These are phyloP conservation scores for Sclerodermus sp. DNA, from an alignment of 2,888 invertebrate genomes.

Conservation along the genomic window DNA sequence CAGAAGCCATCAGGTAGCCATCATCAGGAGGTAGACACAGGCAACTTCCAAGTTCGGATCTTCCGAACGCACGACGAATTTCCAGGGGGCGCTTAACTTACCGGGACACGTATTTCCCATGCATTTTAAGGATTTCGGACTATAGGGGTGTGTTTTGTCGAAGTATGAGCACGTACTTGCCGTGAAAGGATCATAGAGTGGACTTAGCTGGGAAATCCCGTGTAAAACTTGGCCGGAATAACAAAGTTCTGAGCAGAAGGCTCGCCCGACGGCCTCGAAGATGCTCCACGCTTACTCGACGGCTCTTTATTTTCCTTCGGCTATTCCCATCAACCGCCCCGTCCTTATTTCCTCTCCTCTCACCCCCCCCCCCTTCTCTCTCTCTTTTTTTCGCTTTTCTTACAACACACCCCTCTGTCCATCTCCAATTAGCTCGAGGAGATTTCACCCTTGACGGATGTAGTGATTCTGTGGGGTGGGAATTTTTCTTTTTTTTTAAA, in stretches of 20 bases:
- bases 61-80: constrained; percentile 41
- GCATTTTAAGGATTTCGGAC: constrained; percentile 52
- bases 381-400: no score
- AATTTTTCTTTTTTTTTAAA: no score
- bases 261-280: constrained; percentile 6
- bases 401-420: no score
- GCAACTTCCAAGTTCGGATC: no score
- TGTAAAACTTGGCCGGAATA: constrained; percentile 55
- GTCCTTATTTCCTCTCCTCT: neutral
- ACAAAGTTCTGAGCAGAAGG: constrained; percentile 38
- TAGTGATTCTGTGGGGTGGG: no score
- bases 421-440: no score
- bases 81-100: constrained; percentile 38
- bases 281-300: neutral
- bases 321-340: no score
- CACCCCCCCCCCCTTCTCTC: neutral
- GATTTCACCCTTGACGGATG: no score
- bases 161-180: constrained; percentile 56
- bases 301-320: constrained; percentile 6
- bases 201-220: constrained; percentile 54
- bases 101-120: constrained; percentile 51
- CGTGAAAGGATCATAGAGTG: constrained; percentile 56
- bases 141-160: constrained; percentile 47
- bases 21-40: no score
- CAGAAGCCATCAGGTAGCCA: no score